Evolutionary conservation across 1,140 invertebrate species (phyloP), one percentile per base, ranked within the genome.

Genomic region (Uloborus diversus): DNA sequence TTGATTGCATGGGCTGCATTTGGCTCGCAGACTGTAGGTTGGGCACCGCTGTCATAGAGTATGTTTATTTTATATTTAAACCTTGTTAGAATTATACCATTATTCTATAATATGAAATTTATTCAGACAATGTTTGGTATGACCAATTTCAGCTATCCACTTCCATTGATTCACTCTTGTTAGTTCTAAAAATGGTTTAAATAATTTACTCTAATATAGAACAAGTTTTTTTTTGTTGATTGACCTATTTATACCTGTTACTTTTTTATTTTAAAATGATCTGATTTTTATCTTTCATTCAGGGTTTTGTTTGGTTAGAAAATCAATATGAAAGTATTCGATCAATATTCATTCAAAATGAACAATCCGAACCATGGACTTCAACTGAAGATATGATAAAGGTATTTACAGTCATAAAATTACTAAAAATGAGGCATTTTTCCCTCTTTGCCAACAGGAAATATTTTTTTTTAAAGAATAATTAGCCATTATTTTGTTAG

Each of bases 241-340:
- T 53, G 4, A 11, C 20, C 20, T 51, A 61, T 30, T 11, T 53
- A 27, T 30, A n/a, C n/a, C 20, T 61, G 13, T 61, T 27, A 30
- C 2, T 30, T 9, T 20, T 28, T 13, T 33, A 13, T 30, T 30
- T 2, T 61, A 61, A 1, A 28, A 33, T 2, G 30, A 30, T 61
- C 13, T 1, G 23, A 30, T 14, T 61, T n/a, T 30, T 1, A 65
- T 37, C 14, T 51, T 53, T 56, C 37, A 0, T 42, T 32, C 14
- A 78, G 73, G 73, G 73, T 11, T 78, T 65, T 78, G 47, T 32
- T 13, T 53, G 73, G 61, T 51, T 33, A 37, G 73, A 78, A 42
- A 37, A 28, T 30, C 7, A 32, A 65, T 78, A 56, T 57, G 11
- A 28, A 27, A 33, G 53, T 42, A 56, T 78, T 14, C 73, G 57